phyloP scores from a whole-genome alignment of 2,113 vertebrate genomes.

The Xyliphius kryptos region DNA sequence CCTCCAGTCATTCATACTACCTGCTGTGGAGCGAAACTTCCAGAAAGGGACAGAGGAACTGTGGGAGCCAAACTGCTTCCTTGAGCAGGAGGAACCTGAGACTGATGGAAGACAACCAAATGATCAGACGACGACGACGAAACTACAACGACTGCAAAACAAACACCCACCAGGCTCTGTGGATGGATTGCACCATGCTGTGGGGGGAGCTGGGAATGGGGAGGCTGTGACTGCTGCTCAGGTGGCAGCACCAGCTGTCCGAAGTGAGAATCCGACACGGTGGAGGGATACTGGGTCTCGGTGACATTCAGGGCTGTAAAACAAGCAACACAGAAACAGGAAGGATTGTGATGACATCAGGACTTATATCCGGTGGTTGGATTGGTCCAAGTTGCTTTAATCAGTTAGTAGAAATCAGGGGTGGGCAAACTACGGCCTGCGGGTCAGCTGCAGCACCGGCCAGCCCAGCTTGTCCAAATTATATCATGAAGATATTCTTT shows the following conservation, averaged over 20 bases:
- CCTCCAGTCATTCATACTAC: too few species aligned
- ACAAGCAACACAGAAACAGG: neutral
- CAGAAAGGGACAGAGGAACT: constrained; percentile 42
- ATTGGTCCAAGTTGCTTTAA: too few species aligned
- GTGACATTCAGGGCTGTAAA: constrained; percentile 17
- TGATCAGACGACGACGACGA: neutral
- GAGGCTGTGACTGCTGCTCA: constrained; percentile 51
- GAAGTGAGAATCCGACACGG: constrained; percentile 46
- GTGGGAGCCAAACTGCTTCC: constrained; percentile 16
- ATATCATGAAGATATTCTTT: too few species aligned
- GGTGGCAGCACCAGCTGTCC: constrained; percentile 36
- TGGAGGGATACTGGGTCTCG: constrained; percentile 37
- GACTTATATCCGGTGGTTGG: too few species aligned
- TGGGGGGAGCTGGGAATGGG: constrained; percentile 21
- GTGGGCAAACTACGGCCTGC: too few species aligned
- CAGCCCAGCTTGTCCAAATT: too few species aligned
- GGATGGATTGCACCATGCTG: constrained; percentile 24
- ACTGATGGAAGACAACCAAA: neutral
- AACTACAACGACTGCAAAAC: neutral
- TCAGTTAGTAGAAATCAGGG: too few species aligned
- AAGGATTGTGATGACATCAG: too few species aligned
- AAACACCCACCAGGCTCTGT: constrained; percentile 26
- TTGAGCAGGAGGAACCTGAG: constrained; percentile 37
- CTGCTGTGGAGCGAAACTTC: constrained; percentile 34
- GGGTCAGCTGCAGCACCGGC: too few species aligned